These are phyloP conservation scores for Megaustenia siamemsis DNA, from an alignment of 2,888 invertebrate genomes.

Conservation along the genomic window DNA sequence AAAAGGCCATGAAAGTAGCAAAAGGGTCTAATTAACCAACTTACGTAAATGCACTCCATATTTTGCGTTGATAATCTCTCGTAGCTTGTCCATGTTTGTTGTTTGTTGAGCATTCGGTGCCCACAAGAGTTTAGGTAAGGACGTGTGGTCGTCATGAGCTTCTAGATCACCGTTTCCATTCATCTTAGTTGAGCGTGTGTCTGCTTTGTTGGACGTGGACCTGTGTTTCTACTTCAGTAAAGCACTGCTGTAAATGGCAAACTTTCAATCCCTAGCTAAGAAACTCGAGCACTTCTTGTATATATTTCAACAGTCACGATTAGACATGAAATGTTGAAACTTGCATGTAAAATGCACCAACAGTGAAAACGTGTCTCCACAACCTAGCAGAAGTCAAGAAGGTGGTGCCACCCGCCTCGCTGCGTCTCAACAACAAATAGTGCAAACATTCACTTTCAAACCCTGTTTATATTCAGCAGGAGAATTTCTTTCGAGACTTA, in stretches of 20 bases:
- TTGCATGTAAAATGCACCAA: no score
- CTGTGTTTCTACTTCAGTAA: neutral
- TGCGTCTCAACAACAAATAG: neutral
- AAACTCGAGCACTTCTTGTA: no score
- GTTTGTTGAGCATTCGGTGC: constrained; percentile 62
- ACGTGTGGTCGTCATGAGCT: neutral
- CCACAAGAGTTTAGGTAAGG: constrained; percentile 70
- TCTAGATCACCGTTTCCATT: neutral
- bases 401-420: constrained; percentile 39
- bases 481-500: neutral
- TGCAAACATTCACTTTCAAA: neutral
- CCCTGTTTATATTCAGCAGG: neutral
- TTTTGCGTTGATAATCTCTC: constrained; percentile 72
- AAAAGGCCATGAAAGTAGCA: neutral
- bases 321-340: no score
- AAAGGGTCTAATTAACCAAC: neutral
- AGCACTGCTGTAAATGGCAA: neutral
- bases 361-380: no score
- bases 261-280: neutral
- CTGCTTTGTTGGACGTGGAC: neutral
- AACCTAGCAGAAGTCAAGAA: constrained; percentile 43
- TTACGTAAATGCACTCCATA: constrained; percentile 72
- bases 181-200: neutral
- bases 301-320: no score
- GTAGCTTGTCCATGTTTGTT: constrained; percentile 75